phyloP scores from a whole-genome alignment of 2,888 invertebrate species.

The Dinocampus coccinellae region DNA sequence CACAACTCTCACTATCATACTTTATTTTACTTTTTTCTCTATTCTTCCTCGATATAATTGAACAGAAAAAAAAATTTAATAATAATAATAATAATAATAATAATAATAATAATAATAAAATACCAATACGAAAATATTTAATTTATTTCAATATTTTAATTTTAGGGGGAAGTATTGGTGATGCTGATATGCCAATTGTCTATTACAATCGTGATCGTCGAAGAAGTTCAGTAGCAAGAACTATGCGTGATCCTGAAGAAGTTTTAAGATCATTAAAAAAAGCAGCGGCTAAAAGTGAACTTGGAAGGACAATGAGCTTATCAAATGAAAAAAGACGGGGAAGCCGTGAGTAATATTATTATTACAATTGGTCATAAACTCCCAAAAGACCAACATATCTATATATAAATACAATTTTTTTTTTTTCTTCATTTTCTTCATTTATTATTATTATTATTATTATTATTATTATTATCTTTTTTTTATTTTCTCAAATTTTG shows the following conservation, averaged over 20 bases:
- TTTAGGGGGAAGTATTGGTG: slow-evolving; percentile 68
- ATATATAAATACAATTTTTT: too few relatives aligned
- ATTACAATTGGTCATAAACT: slow-evolving; percentile 26
- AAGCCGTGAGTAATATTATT: slow-evolving; percentile 78
- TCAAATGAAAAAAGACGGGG: slow-evolving; percentile 74
- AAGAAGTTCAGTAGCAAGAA: slow-evolving; percentile 83
- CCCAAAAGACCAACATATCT: slow-evolving; percentile 10
- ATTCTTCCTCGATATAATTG: too few relatives aligned
- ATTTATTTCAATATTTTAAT: slow-evolving; percentile 4
- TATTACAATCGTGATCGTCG: slow-evolving; percentile 78
- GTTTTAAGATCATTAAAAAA: slow-evolving; percentile 82
- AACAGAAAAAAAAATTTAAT: neutral
- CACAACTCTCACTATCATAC: neutral
- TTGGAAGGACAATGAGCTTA: slow-evolving; percentile 86
- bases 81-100: too few relatives aligned
- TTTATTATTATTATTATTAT: slow-evolving; percentile 18
- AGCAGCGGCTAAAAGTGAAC: slow-evolving; percentile 81
- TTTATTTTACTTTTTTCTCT: neutral
- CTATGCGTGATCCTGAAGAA: slow-evolving; percentile 84
- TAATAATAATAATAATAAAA: too few relatives aligned
- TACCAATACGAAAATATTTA: too few relatives aligned
- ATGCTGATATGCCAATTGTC: slow-evolving; percentile 71
- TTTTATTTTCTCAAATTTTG: too few relatives aligned
- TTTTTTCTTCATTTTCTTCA: slow-evolving; percentile 29
- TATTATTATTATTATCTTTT: too few relatives aligned